phyloP scores from a whole-genome alignment of 1,140 invertebrate species.

The Ptiloglossa arizonensis region DNA sequence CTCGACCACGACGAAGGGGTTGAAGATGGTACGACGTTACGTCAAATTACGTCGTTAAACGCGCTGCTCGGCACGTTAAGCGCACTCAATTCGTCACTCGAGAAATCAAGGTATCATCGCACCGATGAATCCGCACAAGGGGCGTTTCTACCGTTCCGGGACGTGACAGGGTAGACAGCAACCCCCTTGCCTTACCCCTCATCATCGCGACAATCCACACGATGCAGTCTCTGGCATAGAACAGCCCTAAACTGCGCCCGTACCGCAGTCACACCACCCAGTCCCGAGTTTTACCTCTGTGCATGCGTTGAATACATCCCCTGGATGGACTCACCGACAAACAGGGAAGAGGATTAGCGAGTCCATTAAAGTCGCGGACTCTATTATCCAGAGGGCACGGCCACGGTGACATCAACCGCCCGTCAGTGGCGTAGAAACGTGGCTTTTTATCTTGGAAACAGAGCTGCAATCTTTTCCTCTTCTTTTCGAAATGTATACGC shows the following conservation, averaged over 20 bases:
- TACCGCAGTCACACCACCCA: slow-evolving; percentile 63
- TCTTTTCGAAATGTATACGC: no score
- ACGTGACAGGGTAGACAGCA: slow-evolving; percentile 9
- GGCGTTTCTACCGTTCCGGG: slow-evolving; percentile 71
- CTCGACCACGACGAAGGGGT: neutral
- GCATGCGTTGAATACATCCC: slow-evolving; percentile 51
- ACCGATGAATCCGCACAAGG: slow-evolving; percentile 79
- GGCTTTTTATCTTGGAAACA: no score
- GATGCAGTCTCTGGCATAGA: slow-evolving; percentile 48
- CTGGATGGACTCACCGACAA: slow-evolving; percentile 76
- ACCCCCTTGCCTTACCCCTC: slow-evolving; percentile 6
- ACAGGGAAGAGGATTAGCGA: slow-evolving; percentile 82
- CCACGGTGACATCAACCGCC: slow-evolving; percentile 80
- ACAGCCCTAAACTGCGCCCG: slow-evolving; percentile 65
- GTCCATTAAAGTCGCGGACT: slow-evolving; percentile 83
- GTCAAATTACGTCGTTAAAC: slow-evolving; percentile 54
- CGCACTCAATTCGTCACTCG: slow-evolving; percentile 79
- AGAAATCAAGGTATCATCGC: slow-evolving; percentile 82
- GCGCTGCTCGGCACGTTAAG: slow-evolving; percentile 45
- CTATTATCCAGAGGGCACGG: slow-evolving; percentile 79
- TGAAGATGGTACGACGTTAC: slow-evolving; percentile 36
- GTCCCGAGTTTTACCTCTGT: slow-evolving; percentile 57
- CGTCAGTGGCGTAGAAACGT: slow-evolving; percentile 66
- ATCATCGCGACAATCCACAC: slow-evolving; percentile 42
- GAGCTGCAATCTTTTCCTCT: neutral